Evolutionary conservation across 2,888 invertebrate genomes (phyloP).

Genomic region (Dasysyrphus albostriatus): DNA sequence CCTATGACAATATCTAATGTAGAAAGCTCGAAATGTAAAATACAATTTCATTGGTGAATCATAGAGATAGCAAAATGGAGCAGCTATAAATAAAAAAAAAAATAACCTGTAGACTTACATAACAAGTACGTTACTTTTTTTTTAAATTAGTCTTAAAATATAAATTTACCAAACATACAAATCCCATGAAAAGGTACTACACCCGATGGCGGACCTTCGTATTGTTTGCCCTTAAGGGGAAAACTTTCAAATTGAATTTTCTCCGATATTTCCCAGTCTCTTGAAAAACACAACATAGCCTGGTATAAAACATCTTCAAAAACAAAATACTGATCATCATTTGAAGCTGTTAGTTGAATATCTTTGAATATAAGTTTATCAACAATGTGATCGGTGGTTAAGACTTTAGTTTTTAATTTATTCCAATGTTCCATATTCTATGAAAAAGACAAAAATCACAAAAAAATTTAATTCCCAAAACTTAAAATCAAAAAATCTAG

Average conservation of each 20-base stretch:
- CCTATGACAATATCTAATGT: slow-evolving; percentile 95
- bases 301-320: slow-evolving; percentile 98
- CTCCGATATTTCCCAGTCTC: slow-evolving; percentile 92
- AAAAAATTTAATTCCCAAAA: too few relatives aligned
- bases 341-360: slow-evolving; percentile 97
- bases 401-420: slow-evolving; percentile 91
- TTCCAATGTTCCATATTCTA: slow-evolving; percentile 91
- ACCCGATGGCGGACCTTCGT: slow-evolving; percentile 92
- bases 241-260: slow-evolving; percentile 86
- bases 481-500: too few relatives aligned
- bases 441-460: not conserved
- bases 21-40: slow-evolving; percentile 95
- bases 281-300: slow-evolving; percentile 95
- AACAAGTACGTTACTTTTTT: slow-evolving; percentile 78
- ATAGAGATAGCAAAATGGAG: slow-evolving; percentile 96
- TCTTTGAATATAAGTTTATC: slow-evolving; percentile 98
- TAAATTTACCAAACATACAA: slow-evolving; percentile 94
- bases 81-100: slow-evolving; percentile 86
- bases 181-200: slow-evolving; percentile 98
- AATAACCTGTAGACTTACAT: not conserved
- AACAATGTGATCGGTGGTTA: slow-evolving; percentile 95
- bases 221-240: slow-evolving; percentile 82
- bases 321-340: slow-evolving; percentile 99
- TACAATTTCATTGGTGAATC: slow-evolving; percentile 95
- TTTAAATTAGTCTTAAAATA: not conserved